Evolutionary conservation across 2,113 vertebrate species (phyloP).

Genomic region (Macrotis lagotis): DNA sequence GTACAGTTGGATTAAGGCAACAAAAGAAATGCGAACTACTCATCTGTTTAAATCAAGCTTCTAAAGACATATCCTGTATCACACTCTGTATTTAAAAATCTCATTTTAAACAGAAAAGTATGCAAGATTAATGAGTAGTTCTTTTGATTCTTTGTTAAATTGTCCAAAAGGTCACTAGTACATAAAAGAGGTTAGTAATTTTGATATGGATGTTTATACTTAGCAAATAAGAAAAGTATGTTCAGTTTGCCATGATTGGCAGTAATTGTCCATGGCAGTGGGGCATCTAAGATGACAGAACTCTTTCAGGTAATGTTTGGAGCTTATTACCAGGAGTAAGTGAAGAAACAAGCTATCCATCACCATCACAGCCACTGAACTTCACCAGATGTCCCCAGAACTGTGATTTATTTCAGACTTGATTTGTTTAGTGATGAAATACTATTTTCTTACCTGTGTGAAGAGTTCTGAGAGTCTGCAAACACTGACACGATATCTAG

Average conservation of each 20-base stretch:
- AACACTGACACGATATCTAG: constrained; percentile 44
- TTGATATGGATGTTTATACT: background rate
- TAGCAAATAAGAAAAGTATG: constrained; percentile 5
- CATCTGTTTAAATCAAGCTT: background rate
- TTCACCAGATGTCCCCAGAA: background rate
- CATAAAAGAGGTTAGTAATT: background rate
- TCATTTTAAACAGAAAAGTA: constrained; percentile 24
- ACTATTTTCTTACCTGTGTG: constrained; percentile 33
- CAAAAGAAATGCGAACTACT: background rate
- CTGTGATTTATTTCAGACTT: background rate
- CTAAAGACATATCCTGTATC: background rate
- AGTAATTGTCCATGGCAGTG: background rate
- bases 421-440: constrained; percentile 49
- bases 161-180: background rate
- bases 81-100: background rate
- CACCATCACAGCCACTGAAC: background rate
- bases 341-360: background rate
- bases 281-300: fast-evolving
- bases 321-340: background rate
- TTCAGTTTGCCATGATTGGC: background rate
- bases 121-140: background rate
- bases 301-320: constrained; percentile 15
- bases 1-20: background rate
- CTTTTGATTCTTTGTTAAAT: constrained; percentile 14
- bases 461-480: constrained; percentile 42